Percentiles rank a stretch among this genome's conserved stretches.
These are phyloP conservation scores for Euplexia lucipara DNA, from an alignment of 2,888 invertebrate species.

Conservation along the genomic window DNA sequence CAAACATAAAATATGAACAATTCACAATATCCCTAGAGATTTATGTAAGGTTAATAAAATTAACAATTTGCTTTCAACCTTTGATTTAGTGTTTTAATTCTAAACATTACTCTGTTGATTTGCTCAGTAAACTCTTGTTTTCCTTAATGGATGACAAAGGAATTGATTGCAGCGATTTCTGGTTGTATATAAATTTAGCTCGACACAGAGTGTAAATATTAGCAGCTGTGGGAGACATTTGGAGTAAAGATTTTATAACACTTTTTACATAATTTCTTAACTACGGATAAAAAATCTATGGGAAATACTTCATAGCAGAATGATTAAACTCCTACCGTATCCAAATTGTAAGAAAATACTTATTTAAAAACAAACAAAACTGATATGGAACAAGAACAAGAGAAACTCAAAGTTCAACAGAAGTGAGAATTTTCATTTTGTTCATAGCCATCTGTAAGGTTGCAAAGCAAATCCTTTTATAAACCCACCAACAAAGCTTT, in stretches of 20 bases:
- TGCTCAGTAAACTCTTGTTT: conserved; percentile 48
- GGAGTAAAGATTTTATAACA: conserved; percentile 9
- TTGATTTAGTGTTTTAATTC: conserved; percentile 66
- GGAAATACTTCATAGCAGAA: neutral
- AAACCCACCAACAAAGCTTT: conserved; percentile 40
- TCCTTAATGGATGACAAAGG: conserved; percentile 47
- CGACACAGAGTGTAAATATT: conserved; percentile 40
- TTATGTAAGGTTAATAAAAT: conserved; percentile 65
- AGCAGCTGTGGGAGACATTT: conserved; percentile 16
- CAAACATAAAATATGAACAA: conserved; percentile 62
- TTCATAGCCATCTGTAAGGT: conserved; percentile 9
- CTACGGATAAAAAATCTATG: neutral
- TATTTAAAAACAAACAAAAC: conserved; percentile 9
- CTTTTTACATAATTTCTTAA: too few species aligned
- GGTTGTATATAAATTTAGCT: conserved; percentile 37
- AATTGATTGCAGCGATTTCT: conserved; percentile 56
- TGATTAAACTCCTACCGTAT: neutral
- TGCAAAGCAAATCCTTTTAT: conserved; percentile 46
- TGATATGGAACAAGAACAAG: conserved; percentile 1
- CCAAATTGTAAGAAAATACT: neutral
- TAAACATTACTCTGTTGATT: conserved; percentile 55
- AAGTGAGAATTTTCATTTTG: conserved; percentile 18
- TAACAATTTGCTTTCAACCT: conserved; percentile 61
- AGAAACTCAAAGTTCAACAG: conserved; percentile 20
- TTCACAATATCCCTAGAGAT: conserved; percentile 60